These are phyloP conservation scores for Seira sanloemensis DNA, from an alignment of 2,888 invertebrate species.

Conservation along the genomic window DNA sequence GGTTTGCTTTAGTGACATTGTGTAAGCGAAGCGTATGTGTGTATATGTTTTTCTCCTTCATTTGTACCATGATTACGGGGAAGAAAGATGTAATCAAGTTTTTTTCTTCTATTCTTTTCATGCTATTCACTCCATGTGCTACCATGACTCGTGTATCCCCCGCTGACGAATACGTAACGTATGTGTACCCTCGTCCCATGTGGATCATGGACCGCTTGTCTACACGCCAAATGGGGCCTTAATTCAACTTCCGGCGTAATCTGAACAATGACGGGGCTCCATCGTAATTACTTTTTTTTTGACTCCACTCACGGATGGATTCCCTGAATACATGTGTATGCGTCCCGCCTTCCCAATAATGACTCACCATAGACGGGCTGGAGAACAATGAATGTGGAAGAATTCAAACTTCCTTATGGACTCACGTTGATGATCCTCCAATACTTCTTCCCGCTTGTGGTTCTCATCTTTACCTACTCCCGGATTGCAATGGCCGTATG, in stretches of 20 bases:
- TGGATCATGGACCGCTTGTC: neutral
- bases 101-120: conserved; percentile 19
- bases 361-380: conserved; percentile 77
- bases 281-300: neutral
- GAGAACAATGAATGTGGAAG: conserved; percentile 77
- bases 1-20: neutral
- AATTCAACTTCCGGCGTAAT: conserved; percentile 5
- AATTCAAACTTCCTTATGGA: conserved; percentile 85
- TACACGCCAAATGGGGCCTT: neutral
- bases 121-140: neutral
- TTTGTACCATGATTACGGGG: neutral
- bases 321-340: neutral
- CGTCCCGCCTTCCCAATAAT: neutral
- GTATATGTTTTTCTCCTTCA: neutral
- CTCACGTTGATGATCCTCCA: conserved; percentile 87
- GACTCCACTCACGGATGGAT: neutral
- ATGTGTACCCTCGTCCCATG: neutral
- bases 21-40: neutral
- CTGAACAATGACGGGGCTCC: neutral
- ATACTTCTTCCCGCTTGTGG: conserved; percentile 87
- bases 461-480: conserved; percentile 89
- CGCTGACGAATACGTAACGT: neutral
- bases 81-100: conserved; percentile 30
- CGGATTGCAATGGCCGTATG: conserved; percentile 91
- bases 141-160: neutral